Percentiles rank a stretch among this genome's conserved stretches.
Conservation (phyloP, 2,888 invertebrate species). For the Drosophila prolongata region DNA sequence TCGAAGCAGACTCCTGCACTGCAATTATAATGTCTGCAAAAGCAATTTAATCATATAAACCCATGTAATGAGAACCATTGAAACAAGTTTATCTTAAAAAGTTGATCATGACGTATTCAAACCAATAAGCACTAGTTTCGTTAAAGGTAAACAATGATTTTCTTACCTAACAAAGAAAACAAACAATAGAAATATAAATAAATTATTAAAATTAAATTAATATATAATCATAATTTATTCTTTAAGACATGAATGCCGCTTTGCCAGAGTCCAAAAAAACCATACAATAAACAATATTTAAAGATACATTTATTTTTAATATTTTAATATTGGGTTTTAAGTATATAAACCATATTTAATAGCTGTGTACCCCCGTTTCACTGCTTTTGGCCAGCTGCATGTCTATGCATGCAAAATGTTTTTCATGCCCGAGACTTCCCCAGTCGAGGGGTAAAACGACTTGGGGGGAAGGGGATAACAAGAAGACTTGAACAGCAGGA, state of each 20-base stretch:
- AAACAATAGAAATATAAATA: too few species aligned
- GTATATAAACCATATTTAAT: too few species aligned
- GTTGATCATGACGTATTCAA: too few species aligned
- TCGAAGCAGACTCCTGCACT: conserved; percentile 27
- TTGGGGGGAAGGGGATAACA: not conserved
- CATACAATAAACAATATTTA: too few species aligned
- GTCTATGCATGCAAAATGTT: conserved; percentile 71
- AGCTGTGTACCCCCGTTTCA: conserved; percentile 12
- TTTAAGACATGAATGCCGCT: too few species aligned
- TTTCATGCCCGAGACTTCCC: conserved; percentile 51
- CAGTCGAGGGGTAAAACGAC: not conserved
- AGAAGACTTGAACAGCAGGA: conserved; percentile 12
- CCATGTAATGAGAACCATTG: not conserved
- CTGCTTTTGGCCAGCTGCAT: conserved; percentile 49
- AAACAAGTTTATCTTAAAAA: not conserved
- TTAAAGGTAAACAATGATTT: too few species aligned
- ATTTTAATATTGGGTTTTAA: too few species aligned
- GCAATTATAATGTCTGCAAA: not conserved
- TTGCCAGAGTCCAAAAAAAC: too few species aligned
- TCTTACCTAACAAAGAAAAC: too few species aligned
- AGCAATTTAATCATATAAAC: not conserved
- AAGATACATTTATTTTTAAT: too few species aligned
- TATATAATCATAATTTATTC: too few species aligned
- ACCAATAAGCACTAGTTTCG: too few species aligned
- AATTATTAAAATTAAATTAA: not conserved